A percentile compares a stretch with the other conserved stretches of the same genome.
Evolutionary conservation across 2,113 vertebrate genomes (phyloP).

Genomic region (Dicrurus megarhynchus): DNA sequence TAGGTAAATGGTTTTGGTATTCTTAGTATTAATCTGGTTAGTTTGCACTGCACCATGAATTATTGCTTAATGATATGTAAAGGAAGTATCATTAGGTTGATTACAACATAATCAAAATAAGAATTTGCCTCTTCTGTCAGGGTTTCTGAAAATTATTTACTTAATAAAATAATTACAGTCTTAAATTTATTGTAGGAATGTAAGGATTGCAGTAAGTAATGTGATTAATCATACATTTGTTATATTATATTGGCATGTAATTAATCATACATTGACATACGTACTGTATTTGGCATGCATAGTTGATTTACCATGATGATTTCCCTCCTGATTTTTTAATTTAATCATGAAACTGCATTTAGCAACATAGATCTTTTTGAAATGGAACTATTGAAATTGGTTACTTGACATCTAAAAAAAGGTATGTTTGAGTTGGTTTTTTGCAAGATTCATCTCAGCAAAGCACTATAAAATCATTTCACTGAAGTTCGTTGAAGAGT

Average conservation of each 20-base stretch:
- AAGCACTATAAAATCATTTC: not conserved
- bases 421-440: not conserved
- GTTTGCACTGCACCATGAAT: not conserved
- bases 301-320: not conserved
- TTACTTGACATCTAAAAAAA: not conserved
- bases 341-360: not conserved
- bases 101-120: not conserved
- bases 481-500: not conserved
- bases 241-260: not conserved
- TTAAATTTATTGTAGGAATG: not conserved
- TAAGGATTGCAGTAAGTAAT: not conserved
- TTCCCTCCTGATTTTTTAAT: not conserved
- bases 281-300: not conserved
- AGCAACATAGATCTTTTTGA: not conserved
- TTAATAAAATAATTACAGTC: not conserved
- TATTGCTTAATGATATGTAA: not conserved
- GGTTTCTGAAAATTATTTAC: not conserved
- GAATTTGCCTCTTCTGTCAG: not conserved
- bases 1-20: not conserved
- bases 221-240: not conserved
- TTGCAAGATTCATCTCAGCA: not conserved
- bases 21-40: not conserved
- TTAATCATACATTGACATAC: not conserved
- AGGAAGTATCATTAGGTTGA: not conserved
- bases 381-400: not conserved